Percentiles rank a stretch among this genome's conserved stretches.
Evolutionary conservation across 2,113 vertebrate genomes (phyloP).

Genomic region (Otus sunia): DNA sequence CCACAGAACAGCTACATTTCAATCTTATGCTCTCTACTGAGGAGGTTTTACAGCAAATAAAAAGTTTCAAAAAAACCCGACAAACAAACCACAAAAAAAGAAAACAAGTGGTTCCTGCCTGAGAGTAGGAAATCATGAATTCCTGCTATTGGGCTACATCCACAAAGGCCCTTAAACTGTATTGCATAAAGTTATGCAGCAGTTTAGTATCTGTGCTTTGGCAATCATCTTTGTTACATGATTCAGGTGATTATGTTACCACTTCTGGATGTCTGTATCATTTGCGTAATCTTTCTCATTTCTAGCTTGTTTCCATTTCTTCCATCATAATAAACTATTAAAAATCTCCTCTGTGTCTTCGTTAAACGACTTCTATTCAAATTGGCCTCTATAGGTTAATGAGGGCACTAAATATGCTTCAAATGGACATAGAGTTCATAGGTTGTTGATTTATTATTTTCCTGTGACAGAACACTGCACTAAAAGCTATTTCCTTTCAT

Average conservation of each 20-base stretch:
- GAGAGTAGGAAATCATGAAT: background rate
- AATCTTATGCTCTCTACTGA: background rate
- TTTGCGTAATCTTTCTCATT: constrained; percentile 10
- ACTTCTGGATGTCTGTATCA: background rate
- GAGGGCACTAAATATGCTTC: constrained; percentile 49
- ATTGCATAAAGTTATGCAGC: background rate
- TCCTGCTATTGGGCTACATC: background rate
- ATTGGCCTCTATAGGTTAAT: constrained; percentile 49
- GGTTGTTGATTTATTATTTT: constrained; percentile 68
- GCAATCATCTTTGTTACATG: background rate
- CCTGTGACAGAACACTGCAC: constrained; percentile 37
- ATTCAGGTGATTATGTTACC: background rate
- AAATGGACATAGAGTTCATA: constrained; percentile 58
- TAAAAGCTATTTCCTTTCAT: constrained; percentile 62
- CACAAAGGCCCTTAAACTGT: background rate
- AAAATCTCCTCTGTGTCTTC: constrained; percentile 42
- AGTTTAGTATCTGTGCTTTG: background rate
- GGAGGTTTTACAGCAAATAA: background rate
- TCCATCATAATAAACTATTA: constrained; percentile 47
- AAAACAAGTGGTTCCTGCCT: background rate
- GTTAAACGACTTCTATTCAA: constrained; percentile 59
- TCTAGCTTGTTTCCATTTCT: constrained; percentile 47
- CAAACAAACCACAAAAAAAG: background rate
- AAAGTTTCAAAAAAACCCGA: background rate
- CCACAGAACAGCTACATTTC: background rate